Evolutionary conservation across 2,888 invertebrate genomes (phyloP).

Genomic region (Cyclophora albipunctata): DNA sequence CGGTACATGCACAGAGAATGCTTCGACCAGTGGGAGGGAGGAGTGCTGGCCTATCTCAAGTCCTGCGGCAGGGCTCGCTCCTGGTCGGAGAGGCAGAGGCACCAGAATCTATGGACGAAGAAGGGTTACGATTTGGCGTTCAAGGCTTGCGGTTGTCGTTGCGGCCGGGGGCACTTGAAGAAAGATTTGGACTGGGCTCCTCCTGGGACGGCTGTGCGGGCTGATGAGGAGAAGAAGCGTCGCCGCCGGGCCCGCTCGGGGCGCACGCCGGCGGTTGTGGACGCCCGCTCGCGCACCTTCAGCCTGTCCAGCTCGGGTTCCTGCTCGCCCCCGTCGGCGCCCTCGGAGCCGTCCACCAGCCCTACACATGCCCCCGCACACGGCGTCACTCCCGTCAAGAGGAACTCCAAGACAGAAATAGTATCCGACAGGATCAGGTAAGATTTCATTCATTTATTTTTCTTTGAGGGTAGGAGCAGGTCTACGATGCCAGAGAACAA

Average conservation of each 20-base stretch:
- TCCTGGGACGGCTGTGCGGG: conserved; percentile 76
- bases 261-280: conserved; percentile 51
- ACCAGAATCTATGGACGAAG: conserved; percentile 98
- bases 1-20: conserved; percentile 97
- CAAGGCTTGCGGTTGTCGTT: conserved; percentile 95
- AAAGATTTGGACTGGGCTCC: conserved; percentile 96
- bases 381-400: conserved; percentile 76
- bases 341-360: conserved; percentile 83
- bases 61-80: conserved; percentile 93
- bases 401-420: conserved; percentile 85
- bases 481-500: too few relatives aligned
- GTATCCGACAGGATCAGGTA: conserved; percentile 87
- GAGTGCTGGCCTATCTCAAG: conserved; percentile 90
- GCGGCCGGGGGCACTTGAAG: conserved; percentile 93
- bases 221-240: conserved; percentile 64
- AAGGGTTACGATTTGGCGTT: conserved; percentile 97
- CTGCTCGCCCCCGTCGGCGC: conserved; percentile 87
- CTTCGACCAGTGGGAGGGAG: conserved; percentile 95
- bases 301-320: conserved; percentile 87
- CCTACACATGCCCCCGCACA: conserved; percentile 77
- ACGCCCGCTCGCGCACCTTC: conserved; percentile 81
- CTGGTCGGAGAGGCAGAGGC: conserved; percentile 95
- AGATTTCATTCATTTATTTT: conserved; percentile 42
- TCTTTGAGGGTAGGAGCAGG: background rate
- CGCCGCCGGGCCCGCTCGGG: conserved; percentile 57